phyloP scores from a whole-genome alignment of 2,888 invertebrate species.

The Horisme vitalbata region DNA sequence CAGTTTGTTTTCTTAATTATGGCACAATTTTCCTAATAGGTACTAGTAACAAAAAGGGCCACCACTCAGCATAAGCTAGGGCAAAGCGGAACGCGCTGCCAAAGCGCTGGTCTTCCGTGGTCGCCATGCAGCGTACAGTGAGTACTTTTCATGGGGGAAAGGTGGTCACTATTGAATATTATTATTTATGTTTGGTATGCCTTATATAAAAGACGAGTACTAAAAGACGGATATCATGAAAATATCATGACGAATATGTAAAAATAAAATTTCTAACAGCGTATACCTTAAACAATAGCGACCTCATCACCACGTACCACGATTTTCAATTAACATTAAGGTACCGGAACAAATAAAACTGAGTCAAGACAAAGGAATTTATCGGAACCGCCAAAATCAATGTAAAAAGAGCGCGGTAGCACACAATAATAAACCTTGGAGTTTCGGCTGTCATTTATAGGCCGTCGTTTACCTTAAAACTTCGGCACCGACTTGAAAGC shows the following conservation, averaged over 20 bases:
- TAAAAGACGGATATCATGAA: constrained; percentile 4
- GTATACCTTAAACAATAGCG: constrained; percentile 41
- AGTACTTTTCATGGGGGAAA: no score
- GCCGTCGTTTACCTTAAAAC: constrained; percentile 12
- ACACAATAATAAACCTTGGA: constrained; percentile 29
- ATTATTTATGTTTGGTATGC: no score
- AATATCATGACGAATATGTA: constrained; percentile 29
- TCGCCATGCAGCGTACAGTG: no score
- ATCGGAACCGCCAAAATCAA: constrained; percentile 54
- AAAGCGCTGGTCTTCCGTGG: no score
- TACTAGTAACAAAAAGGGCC: no score
- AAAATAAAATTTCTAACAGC: constrained; percentile 31
- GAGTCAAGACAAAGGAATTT: constrained; percentile 55
- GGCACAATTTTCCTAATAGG: no score
- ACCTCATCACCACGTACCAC: constrained; percentile 53
- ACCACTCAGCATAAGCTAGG: no score
- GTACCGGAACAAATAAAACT: constrained; percentile 64
- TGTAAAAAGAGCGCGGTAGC: constrained; percentile 42
- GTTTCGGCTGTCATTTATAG: constrained; percentile 6
- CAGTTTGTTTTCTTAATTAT: no score
- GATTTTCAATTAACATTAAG: constrained; percentile 63
- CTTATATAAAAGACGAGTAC: no score
- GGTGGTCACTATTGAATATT: no score
- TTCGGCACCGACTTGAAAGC: constrained; percentile 2
- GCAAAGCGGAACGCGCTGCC: no score